A percentile compares a stretch with the other conserved stretches of the same genome.
Conservation (phyloP, 2,113 vertebrate genomes). For the Odocoileus virginianus region DNA sequence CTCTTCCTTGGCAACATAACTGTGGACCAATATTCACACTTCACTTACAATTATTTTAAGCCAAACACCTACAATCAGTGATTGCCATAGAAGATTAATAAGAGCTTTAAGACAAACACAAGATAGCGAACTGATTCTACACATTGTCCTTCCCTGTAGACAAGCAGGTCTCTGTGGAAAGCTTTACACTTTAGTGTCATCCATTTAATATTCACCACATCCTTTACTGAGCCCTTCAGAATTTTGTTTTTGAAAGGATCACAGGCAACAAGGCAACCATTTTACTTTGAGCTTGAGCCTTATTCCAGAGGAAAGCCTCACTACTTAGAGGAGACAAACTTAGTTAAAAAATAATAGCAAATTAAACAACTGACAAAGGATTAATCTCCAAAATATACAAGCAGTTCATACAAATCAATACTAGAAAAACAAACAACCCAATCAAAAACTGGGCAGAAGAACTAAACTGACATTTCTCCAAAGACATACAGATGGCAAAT, state of each 20-base stretch:
- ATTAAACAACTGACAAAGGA: neutral
- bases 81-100: neutral
- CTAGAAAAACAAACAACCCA: neutral
- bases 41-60: slow-evolving; percentile 20
- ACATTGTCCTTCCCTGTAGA: neutral
- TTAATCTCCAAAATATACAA: neutral
- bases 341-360: neutral
- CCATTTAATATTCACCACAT: neutral
- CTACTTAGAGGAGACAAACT: neutral
- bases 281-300: neutral
- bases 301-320: neutral
- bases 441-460: neutral
- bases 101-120: neutral
- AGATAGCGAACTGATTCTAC: neutral
- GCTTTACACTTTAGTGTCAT: neutral
- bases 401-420: neutral
- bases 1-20: neutral
- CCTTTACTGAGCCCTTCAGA: neutral
- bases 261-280: neutral
- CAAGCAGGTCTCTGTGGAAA: neutral
- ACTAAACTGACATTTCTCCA: neutral
- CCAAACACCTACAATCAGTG: neutral
- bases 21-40: neutral
- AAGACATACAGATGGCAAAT: neutral
- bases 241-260: neutral